Evolutionary conservation across 2,797 vertebrate genomes (phyloP).

Genomic region (Miichthys miiuy): DNA sequence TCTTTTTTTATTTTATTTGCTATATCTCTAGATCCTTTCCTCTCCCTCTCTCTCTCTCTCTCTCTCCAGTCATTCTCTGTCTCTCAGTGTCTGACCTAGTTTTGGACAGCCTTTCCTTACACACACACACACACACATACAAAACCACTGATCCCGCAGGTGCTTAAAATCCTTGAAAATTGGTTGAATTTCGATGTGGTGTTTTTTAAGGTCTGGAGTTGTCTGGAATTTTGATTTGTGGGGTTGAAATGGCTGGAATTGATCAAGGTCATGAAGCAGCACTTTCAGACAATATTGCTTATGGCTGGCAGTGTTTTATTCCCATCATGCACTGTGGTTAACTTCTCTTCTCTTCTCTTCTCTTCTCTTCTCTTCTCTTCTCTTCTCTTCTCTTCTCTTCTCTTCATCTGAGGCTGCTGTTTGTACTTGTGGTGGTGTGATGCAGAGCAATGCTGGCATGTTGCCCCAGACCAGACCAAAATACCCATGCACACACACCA

Average conservation of each 20-base stretch:
- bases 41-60: constrained; percentile 16
- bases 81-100: constrained; percentile 75
- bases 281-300: constrained; percentile 50
- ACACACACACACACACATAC: constrained; percentile 34
- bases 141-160: constrained; percentile 50
- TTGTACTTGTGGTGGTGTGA: constrained; percentile 67
- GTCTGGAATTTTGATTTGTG: constrained; percentile 55
- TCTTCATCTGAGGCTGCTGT: constrained; percentile 51
- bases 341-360: constrained; percentile 15
- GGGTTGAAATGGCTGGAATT: constrained; percentile 46
- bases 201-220: constrained; percentile 43
- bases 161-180: constrained; percentile 68
- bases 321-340: constrained; percentile 38
- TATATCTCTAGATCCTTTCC: constrained; percentile 26
- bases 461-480: constrained; percentile 69
- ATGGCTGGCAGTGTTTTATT: constrained; percentile 37
- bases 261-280: constrained; percentile 65
- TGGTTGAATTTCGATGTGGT: constrained; percentile 54
- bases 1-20: constrained; percentile 44
- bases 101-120: constrained; percentile 58
- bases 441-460: constrained; percentile 71
- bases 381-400: constrained; percentile 12
- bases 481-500: constrained; percentile 46
- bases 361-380: constrained; percentile 9
- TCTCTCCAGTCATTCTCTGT: constrained; percentile 53